These are phyloP conservation scores for Peromyscus melanophrys DNA, from an alignment of 2,797 vertebrate genomes.

Conservation along the genomic window DNA sequence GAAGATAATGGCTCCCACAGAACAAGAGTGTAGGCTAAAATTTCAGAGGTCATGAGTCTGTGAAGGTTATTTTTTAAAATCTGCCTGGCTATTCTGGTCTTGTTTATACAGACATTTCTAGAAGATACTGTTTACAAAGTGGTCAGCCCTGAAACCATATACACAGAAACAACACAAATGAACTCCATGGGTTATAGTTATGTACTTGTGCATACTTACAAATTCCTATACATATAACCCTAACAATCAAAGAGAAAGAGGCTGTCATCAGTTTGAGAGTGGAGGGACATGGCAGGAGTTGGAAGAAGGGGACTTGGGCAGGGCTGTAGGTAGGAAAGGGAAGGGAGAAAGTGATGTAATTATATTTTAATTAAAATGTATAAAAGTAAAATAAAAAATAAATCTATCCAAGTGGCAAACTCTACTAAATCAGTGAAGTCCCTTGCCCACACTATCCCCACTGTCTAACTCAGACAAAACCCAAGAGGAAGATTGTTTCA, in stretches of 20 bases:
- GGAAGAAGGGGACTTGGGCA: neutral
- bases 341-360: neutral
- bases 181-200: neutral
- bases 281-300: neutral
- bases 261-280: neutral
- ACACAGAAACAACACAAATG: neutral
- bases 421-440: neutral
- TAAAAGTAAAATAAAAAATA: neutral
- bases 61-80: neutral
- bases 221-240: neutral
- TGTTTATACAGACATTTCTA: neutral
- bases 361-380: neutral
- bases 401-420: neutral
- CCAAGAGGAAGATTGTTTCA: neutral
- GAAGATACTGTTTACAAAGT: neutral
- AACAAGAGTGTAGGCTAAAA: neutral
- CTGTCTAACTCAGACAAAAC: neutral
- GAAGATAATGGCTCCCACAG: neutral
- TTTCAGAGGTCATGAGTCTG: neutral
- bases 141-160: neutral
- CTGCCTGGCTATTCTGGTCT: neutral
- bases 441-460: neutral
- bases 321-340: neutral
- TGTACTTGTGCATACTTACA: neutral
- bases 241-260: neutral